These are phyloP conservation scores for Incurvaria masculella DNA, from an alignment of 2,888 invertebrate genomes.

Conservation along the genomic window DNA sequence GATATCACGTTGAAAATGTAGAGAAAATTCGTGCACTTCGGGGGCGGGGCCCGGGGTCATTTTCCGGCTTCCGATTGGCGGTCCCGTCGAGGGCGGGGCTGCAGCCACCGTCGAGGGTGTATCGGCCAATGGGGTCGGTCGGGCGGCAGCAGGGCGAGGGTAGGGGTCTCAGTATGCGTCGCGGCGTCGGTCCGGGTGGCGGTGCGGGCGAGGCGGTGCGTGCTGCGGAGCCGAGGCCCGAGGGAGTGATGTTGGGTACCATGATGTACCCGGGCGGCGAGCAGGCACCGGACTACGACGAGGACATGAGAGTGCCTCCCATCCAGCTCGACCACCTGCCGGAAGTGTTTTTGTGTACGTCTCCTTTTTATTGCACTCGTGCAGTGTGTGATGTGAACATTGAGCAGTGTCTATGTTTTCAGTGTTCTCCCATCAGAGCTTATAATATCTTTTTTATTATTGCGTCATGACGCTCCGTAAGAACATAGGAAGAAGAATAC, in stretches of 20 bases:
- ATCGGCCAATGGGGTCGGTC: slow-evolving; percentile 35
- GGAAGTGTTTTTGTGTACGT: slow-evolving; percentile 71
- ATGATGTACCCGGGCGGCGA: slow-evolving; percentile 39
- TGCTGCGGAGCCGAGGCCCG: slow-evolving; percentile 23
- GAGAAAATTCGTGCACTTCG: slow-evolving; percentile 29
- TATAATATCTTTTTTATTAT: too few species aligned
- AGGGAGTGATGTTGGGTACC: slow-evolving; percentile 39
- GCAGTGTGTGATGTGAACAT: too few species aligned
- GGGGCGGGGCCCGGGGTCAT: slow-evolving; percentile 14
- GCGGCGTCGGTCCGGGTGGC: slow-evolving; percentile 22
- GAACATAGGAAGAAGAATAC: too few species aligned
- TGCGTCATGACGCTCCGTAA: too few species aligned
- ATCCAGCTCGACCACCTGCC: slow-evolving; percentile 71
- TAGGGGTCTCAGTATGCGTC: slow-evolving; percentile 11
- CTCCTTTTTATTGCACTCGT: slow-evolving; percentile 16
- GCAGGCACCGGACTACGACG: slow-evolving; percentile 37
- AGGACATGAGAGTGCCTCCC: slow-evolving; percentile 67
- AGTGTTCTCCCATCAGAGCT: too few species aligned
- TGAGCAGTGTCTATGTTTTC: too few species aligned
- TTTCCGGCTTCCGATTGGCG: slow-evolving; percentile 16
- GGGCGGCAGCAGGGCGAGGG: slow-evolving; percentile 44
- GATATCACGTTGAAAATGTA: slow-evolving; percentile 37
- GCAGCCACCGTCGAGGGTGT: slow-evolving; percentile 36
- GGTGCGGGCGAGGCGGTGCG: slow-evolving; percentile 39
- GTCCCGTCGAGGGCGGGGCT: slow-evolving; percentile 51